Percentiles rank a stretch among this genome's conserved stretches.
Evolutionary conservation across 1,140 invertebrate species (phyloP).

Genomic region (Drosophila setifemur): DNA sequence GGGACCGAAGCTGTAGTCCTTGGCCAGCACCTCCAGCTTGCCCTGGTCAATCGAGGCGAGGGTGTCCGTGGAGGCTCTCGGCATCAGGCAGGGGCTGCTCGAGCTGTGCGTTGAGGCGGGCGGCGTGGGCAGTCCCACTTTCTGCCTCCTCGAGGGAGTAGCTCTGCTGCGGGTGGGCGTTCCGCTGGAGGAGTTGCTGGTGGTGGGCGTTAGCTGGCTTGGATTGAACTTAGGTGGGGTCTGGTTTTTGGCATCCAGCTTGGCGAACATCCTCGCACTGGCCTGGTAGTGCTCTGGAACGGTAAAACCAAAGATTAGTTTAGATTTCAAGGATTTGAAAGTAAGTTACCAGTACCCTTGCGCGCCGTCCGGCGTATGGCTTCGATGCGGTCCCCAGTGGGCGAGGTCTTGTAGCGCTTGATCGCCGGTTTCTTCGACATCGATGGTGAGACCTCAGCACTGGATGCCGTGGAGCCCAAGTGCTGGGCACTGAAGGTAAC

Average conservation of each 20-base stretch:
- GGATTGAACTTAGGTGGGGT: constrained; percentile 9
- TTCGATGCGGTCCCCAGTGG: constrained; percentile 33
- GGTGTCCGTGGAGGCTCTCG: constrained; percentile 16
- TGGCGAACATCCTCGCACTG: constrained; percentile 56
- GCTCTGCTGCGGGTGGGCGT: constrained; percentile 33
- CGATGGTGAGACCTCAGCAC: background rate
- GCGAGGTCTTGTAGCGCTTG: constrained; percentile 34
- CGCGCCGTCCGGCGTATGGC: constrained; percentile 34
- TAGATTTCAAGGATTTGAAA: background rate
- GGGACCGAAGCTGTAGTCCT: constrained; percentile 20
- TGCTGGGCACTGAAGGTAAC: constrained; percentile 49
- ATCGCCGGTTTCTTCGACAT: constrained; percentile 47
- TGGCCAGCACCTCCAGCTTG: constrained; percentile 1
- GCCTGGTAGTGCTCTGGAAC: constrained; percentile 52
- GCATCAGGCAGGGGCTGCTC: constrained; percentile 29
- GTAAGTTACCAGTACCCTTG: constrained; percentile 29
- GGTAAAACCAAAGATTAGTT: background rate
- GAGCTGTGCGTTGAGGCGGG: constrained; percentile 64
- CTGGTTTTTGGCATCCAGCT: constrained; percentile 44
- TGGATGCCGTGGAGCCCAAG: constrained; percentile 24
- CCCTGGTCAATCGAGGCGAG: constrained; percentile 14
- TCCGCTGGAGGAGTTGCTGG: constrained; percentile 57
- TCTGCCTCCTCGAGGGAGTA: background rate
- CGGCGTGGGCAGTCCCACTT: constrained; percentile 48
- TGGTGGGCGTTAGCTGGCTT: constrained; percentile 52